Percentiles rank a stretch among this genome's conserved stretches.
These are phyloP conservation scores for Drosophila pegasa DNA, from an alignment of 2,888 invertebrate species.

Conservation along the genomic window DNA sequence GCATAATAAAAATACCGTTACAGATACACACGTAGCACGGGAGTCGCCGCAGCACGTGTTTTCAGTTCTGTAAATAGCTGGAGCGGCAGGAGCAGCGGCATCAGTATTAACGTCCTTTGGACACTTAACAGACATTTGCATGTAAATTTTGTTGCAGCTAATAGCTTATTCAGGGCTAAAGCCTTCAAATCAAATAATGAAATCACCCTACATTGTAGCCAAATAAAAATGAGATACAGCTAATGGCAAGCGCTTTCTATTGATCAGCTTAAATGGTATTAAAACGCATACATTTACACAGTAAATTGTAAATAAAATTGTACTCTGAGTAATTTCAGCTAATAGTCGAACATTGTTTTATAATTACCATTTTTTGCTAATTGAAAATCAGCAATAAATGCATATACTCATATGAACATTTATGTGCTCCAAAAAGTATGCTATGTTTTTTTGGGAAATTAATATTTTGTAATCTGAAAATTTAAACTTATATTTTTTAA, in stretches of 20 bases:
- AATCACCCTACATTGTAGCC: constrained; percentile 8
- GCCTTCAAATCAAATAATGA: constrained; percentile 31
- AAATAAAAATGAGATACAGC: background rate
- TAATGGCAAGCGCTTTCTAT: background rate
- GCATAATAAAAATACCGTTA: constrained; percentile 68
- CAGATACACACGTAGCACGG: constrained; percentile 15
- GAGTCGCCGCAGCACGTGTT: constrained; percentile 27
- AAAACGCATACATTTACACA: too few species aligned
- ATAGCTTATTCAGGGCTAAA: constrained; percentile 12
- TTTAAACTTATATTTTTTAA: too few species aligned
- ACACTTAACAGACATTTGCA: constrained; percentile 28
- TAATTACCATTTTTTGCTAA: too few species aligned
- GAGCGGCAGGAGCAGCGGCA: background rate
- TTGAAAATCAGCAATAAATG: too few species aligned
- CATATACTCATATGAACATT: too few species aligned
- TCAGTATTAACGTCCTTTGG: constrained; percentile 11
- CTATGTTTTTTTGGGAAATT: background rate
- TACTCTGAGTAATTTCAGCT: too few species aligned
- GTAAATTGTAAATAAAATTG: too few species aligned
- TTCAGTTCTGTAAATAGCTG: constrained; percentile 3
- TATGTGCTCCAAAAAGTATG: constrained; percentile 10
- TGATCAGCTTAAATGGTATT: background rate
- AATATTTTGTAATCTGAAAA: too few species aligned
- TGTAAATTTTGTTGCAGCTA: constrained; percentile 15
- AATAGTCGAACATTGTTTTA: too few species aligned